Percentiles rank a stretch among this genome's conserved stretches.
Evolutionary conservation across 1,140 invertebrate genomes (phyloP).

Genomic region (Neotoxoptera formosana): DNA sequence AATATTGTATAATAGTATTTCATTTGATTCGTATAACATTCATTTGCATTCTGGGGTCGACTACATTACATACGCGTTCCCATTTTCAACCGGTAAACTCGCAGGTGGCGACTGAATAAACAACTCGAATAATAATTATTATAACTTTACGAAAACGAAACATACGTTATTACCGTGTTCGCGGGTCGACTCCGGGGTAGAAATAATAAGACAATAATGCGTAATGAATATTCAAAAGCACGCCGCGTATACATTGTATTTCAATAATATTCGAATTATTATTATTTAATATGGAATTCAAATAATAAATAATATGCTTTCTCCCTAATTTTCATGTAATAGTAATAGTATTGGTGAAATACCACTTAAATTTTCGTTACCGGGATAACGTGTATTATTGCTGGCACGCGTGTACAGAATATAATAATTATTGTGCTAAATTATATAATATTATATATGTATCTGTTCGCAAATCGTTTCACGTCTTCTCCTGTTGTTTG

Average conservation of each 20-base stretch:
- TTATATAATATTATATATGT: not conserved
- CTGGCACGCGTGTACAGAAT: not conserved
- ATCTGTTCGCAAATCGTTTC: not conserved
- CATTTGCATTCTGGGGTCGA: too few relatives aligned
- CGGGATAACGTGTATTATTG: not conserved
- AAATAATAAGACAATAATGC: not conserved
- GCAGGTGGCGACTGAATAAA: not conserved
- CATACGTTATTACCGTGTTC: not conserved
- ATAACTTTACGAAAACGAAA: not conserved
- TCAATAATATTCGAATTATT: not conserved
- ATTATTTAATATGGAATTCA: not conserved
- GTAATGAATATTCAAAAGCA: not conserved
- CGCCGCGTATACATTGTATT: not conserved
- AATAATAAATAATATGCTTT: not conserved
- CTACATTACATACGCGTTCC: too few relatives aligned
- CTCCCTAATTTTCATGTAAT: not conserved
- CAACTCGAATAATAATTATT: not conserved
- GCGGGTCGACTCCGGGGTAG: not conserved
- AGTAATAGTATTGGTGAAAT: not conserved
- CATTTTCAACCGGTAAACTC: too few relatives aligned
- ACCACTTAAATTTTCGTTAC: not conserved
- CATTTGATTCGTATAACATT: too few relatives aligned
- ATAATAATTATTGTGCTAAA: not conserved
- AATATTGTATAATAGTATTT: too few relatives aligned
- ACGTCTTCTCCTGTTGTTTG: not conserved